Evolutionary conservation across 2,797 vertebrate genomes (phyloP).

Genomic region (Cynopterus sphinx): DNA sequence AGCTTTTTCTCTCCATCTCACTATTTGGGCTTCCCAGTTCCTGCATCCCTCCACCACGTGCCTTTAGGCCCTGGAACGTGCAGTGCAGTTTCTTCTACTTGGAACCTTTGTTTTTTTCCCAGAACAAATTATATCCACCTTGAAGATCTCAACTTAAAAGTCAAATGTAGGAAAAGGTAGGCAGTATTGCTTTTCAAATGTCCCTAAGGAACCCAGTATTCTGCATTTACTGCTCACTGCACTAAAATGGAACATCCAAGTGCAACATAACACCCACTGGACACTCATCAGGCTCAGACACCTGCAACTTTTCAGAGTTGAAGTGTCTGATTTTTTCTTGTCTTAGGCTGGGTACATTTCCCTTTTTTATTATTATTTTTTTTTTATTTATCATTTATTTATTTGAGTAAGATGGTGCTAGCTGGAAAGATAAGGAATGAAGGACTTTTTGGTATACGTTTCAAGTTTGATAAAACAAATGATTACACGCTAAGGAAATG

Average conservation of each 20-base stretch:
- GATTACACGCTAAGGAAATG: neutral
- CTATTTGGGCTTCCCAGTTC: neutral
- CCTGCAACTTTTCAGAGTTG: neutral
- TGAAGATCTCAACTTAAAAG: neutral
- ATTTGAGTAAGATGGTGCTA: neutral
- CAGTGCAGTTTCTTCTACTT: neutral
- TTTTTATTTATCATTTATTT: no score
- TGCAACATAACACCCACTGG: neutral
- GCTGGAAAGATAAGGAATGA: neutral
- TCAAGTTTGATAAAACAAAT: constrained; percentile 45
- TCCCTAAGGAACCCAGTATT: constrained; percentile 5
- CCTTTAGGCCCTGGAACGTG: neutral
- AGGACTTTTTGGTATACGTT: neutral
- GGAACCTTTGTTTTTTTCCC: neutral
- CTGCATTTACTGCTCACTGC: neutral
- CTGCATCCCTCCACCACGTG: neutral
- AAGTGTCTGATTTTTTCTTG: neutral
- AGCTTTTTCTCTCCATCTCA: neutral
- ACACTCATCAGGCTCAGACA: neutral
- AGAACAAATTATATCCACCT: neutral
- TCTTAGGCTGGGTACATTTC: neutral
- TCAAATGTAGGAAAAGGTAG: neutral
- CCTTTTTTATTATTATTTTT: neutral
- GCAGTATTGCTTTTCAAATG: neutral
- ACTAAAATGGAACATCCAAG: neutral